phyloP scores from a whole-genome alignment of 2,113 vertebrate genomes.

The Oryzias celebensis region DNA sequence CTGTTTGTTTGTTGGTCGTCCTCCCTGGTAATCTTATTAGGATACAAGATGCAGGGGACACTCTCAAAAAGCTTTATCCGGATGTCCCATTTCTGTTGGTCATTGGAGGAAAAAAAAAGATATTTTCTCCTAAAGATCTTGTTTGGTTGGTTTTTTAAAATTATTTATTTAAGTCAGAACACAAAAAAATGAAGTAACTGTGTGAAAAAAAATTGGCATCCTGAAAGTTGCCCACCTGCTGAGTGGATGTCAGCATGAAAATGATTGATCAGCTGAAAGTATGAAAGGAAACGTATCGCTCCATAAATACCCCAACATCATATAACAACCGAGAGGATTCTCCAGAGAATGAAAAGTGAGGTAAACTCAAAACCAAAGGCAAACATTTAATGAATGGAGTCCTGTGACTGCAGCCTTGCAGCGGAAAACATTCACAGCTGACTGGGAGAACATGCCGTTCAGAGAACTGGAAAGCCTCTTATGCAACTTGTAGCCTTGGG shows the following conservation, averaged over 20 bases:
- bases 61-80: neutral
- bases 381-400: constrained; percentile 1
- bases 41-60: constrained; percentile 1
- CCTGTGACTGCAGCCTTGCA: constrained; percentile 3
- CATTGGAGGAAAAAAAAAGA: neutral
- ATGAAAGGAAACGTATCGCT: neutral
- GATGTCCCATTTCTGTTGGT: neutral
- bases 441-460: constrained; percentile 11
- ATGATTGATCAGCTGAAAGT: neutral
- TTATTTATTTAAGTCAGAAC: no score
- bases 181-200: neutral
- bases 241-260: neutral
- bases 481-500: constrained; percentile 42
- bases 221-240: neutral
- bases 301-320: neutral
- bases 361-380: neutral
- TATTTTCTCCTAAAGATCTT: no score
- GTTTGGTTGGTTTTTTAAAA: no score
- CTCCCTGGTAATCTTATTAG: neutral
- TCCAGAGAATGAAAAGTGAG: neutral
- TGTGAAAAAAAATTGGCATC: neutral
- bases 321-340: no score
- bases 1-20: constrained; percentile 1
- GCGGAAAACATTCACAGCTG: constrained; percentile 10
- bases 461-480: constrained; percentile 55